These are phyloP conservation scores for Eupithecia insigniata DNA, from an alignment of 2,888 invertebrate species.

Conservation along the genomic window DNA sequence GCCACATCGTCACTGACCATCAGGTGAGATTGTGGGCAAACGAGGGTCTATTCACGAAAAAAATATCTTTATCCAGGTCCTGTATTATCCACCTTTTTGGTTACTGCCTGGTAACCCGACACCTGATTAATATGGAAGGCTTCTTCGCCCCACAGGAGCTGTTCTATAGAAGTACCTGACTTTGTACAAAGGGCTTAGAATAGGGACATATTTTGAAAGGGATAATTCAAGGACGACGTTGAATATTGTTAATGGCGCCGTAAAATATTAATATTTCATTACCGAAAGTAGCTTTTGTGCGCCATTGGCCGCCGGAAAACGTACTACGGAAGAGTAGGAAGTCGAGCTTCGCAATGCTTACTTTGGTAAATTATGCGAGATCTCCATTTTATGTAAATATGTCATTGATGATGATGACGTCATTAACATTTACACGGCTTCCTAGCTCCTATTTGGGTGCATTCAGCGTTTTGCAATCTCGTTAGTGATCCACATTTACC, in stretches of 20 bases:
- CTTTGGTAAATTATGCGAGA: not conserved
- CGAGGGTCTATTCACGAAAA: not conserved
- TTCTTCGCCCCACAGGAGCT: slow-evolving; percentile 27
- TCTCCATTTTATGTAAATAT: not conserved
- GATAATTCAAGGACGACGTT: slow-evolving; percentile 16
- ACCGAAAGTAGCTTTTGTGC: not conserved
- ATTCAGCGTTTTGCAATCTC: slow-evolving; percentile 30
- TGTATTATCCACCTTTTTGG: not conserved
- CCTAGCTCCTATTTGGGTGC: slow-evolving; percentile 18
- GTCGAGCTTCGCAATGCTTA: not conserved
- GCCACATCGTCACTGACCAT: not conserved
- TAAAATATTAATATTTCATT: slow-evolving; percentile 5
- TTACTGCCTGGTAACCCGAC: slow-evolving; percentile 17
- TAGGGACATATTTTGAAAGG: slow-evolving; percentile 17
- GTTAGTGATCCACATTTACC: slow-evolving; percentile 31
- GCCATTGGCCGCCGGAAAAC: not conserved
- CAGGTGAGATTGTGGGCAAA: not conserved
- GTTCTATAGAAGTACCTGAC: slow-evolving; percentile 20
- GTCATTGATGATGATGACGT: not conserved
- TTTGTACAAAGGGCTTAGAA: slow-evolving; percentile 18
- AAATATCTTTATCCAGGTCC: not conserved
- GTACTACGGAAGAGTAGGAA: not conserved
- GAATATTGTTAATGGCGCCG: not conserved
- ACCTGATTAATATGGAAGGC: slow-evolving; percentile 38
- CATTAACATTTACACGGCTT: slow-evolving; percentile 13